Evolutionary conservation across 2,888 invertebrate species (phyloP), one percentile per base, ranked within the genome.

Genomic region (Drosophila paranaensis): DNA sequence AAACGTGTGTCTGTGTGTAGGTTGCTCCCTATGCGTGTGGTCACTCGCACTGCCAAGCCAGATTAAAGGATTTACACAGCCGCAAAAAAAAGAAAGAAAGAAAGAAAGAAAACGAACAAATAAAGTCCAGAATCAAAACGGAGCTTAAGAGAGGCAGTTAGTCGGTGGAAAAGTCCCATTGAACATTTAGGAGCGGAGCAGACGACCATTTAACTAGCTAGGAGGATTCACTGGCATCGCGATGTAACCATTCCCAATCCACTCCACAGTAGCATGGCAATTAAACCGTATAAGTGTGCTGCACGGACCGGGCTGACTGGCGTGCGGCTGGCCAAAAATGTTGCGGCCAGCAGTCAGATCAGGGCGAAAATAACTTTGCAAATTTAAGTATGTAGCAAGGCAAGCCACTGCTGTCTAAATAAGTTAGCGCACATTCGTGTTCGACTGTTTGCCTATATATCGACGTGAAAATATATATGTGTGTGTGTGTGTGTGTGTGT

Each of bases 31-130:
- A 14, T 56, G 71, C 60, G 67, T 45, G 42, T n/a, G 71, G 74
- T 72, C 79, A 80, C 76, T 74, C 71, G 77, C 75, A 73, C 74
- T 77, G 71, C 74, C 79, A 74, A 78, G 81, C 79, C 80, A 87
- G 89, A 87, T 90, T 90, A 90, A 88, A 71, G 84, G 88, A 82
- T 81, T 82, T 85, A 50, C 71, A 62, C 46, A 62, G 46, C 14
- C 55, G 55, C 39, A 16, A 30, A 33, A 48, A 33, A 11, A 30
- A 48, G 30, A 33, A 11, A 20, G 0, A 4, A n/a, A 1, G 2
- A 0, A 2, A n/a, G 0, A 4, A 11, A 30, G n/a, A 46, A 25
- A n/a, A 11, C 45, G 55, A 57, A 53, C 60, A 46, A 53, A 67
- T 46, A 56, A 65, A 20, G 48, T 27, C 2, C 50, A 69, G 16